Conservation (phyloP, 2,113 vertebrate species). For the Colinus virginianus region DNA sequence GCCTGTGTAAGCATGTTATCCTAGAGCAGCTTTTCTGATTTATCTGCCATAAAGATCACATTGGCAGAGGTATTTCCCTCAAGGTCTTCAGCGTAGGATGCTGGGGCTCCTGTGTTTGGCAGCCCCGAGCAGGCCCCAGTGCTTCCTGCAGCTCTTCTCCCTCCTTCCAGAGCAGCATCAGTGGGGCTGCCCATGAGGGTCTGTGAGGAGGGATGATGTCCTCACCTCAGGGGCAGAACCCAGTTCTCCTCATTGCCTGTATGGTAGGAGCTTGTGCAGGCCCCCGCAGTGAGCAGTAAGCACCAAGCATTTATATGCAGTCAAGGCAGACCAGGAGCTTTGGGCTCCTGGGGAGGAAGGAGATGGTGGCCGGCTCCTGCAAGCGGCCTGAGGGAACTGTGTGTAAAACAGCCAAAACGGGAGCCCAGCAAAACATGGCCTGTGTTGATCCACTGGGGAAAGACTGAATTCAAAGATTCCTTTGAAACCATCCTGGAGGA, state of each 20-base stretch:
- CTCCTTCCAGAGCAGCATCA: background rate
- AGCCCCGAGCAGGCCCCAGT: background rate
- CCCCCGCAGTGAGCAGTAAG: accelerated
- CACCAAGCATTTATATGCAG: accelerated
- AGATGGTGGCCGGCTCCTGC: accelerated
- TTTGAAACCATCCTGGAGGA: background rate
- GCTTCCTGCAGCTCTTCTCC: background rate
- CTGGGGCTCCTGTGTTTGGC: background rate
- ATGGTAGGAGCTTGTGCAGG: background rate
- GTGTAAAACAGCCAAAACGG: background rate
- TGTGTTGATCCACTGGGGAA: background rate
- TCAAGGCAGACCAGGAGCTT: background rate
- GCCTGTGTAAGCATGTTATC: background rate
- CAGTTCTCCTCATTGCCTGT: background rate
- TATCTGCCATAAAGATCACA: background rate
- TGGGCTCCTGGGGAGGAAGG: background rate
- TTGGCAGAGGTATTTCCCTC: background rate
- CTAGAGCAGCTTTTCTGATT: background rate
- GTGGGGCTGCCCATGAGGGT: background rate
- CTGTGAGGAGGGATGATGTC: background rate
- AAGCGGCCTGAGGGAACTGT: background rate
- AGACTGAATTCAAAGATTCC: too few relatives aligned
- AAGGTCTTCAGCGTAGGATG: background rate
- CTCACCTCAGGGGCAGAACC: accelerated
- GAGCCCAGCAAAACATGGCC: background rate